phyloP scores from a whole-genome alignment of 2,113 vertebrate genomes.

The Cyrtonyx montezumae region DNA sequence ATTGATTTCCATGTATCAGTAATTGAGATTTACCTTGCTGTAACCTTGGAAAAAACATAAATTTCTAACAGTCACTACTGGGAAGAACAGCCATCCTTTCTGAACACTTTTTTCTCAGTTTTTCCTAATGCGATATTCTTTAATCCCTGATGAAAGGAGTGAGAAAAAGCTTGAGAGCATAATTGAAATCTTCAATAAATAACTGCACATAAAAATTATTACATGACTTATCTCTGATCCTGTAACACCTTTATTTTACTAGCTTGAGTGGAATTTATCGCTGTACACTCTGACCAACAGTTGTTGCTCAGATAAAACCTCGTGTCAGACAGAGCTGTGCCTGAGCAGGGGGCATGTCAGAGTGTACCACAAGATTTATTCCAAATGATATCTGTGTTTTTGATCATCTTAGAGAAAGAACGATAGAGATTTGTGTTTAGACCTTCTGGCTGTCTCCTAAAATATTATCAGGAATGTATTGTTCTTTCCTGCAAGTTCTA shows the following conservation, averaged over 20 bases:
- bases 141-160: neutral
- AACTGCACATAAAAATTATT: neutral
- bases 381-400: neutral
- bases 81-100: neutral
- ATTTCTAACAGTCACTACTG: neutral
- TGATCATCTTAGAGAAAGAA: neutral
- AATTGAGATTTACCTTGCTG: neutral
- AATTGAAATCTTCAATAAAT: neutral
- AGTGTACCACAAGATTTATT: neutral
- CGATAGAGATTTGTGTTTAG: neutral
- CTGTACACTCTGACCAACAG: neutral
- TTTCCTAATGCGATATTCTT: neutral
- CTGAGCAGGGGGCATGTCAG: neutral
- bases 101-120: neutral
- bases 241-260: neutral
- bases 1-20: neutral
- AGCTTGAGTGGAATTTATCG: neutral
- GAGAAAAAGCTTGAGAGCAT: neutral
- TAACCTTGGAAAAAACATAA: neutral
- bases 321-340: neutral
- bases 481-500: neutral
- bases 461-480: neutral
- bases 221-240: neutral
- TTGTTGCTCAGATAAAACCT: neutral
- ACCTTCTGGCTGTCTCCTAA: neutral